Evolutionary conservation across 1,140 invertebrate species (phyloP).

Genomic region (Cyphomyrmex costatus): DNA sequence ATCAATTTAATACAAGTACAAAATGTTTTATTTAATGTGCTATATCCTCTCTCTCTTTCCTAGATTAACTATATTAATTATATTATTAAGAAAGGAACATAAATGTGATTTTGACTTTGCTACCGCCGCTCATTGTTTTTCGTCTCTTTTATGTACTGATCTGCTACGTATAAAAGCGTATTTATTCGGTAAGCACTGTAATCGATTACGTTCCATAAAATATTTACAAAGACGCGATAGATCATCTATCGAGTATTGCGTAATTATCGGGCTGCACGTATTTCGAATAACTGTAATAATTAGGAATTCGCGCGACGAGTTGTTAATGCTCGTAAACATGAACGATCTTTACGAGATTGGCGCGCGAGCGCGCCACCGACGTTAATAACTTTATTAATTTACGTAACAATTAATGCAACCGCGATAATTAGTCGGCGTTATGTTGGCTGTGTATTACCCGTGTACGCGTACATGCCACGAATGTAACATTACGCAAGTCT

Average conservation of each 20-base stretch:
- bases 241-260: slow-evolving; percentile 28
- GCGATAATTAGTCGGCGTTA: slow-evolving; percentile 49
- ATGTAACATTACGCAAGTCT: slow-evolving; percentile 52
- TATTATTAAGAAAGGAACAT: background rate
- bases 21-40: too few species aligned
- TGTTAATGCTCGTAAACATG: slow-evolving; percentile 20
- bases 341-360: slow-evolving; percentile 50
- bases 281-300: slow-evolving; percentile 37
- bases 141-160: background rate
- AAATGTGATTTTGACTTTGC: background rate
- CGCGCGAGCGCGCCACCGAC: slow-evolving; percentile 7
- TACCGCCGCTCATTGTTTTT: background rate
- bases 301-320: slow-evolving; percentile 54
- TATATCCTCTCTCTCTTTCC: background rate
- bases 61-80: background rate
- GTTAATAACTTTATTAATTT: slow-evolving; percentile 62
- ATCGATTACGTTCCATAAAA: slow-evolving; percentile 28
- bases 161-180: background rate
- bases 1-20: too few species aligned
- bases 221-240: slow-evolving; percentile 47
- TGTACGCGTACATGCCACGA: background rate
- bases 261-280: slow-evolving; percentile 34
- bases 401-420: slow-evolving; percentile 62
- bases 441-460: background rate
- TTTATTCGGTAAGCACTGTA: background rate